A percentile compares a stretch with the other conserved stretches of the same genome.
Conservation (phyloP, 37 sponge, comb jelly and placozoan species). For the Ianthella basta region DNA sequence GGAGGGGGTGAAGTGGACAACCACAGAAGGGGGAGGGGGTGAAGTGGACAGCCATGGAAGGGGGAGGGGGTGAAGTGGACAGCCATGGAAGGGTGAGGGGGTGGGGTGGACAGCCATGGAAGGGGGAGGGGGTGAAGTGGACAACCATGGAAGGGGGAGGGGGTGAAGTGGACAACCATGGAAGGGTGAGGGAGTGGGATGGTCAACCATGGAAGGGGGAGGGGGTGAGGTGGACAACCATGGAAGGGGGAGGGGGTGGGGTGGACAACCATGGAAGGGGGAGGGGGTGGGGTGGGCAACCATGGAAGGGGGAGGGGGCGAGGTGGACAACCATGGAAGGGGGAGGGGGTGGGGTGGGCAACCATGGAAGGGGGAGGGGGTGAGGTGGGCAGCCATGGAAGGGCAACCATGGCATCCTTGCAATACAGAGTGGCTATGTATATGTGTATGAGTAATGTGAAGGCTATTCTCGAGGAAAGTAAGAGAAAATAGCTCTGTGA, state of each 20-base stretch:
- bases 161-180: neutral
- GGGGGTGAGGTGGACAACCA: neutral
- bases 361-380: too few species aligned
- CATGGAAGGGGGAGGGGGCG: neutral
- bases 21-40: neutral
- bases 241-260: neutral
- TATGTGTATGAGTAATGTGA: too few species aligned
- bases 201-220: neutral
- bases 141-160: neutral
- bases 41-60: neutral
- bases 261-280: neutral
- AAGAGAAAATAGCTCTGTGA: too few species aligned
- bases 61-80: neutral
- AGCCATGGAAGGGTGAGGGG: neutral
- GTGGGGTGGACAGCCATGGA: neutral
- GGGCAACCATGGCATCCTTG: too few species aligned
- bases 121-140: neutral
- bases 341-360: too few species aligned
- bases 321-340: neutral
- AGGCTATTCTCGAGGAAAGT: too few species aligned
- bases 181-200: neutral
- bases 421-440: too few species aligned
- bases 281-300: neutral
- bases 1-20: neutral
- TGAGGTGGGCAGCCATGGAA: too few species aligned